These are phyloP conservation scores for Ptychochromis oligacanthus DNA, from an alignment of 2,113 vertebrate species.

Conservation along the genomic window DNA sequence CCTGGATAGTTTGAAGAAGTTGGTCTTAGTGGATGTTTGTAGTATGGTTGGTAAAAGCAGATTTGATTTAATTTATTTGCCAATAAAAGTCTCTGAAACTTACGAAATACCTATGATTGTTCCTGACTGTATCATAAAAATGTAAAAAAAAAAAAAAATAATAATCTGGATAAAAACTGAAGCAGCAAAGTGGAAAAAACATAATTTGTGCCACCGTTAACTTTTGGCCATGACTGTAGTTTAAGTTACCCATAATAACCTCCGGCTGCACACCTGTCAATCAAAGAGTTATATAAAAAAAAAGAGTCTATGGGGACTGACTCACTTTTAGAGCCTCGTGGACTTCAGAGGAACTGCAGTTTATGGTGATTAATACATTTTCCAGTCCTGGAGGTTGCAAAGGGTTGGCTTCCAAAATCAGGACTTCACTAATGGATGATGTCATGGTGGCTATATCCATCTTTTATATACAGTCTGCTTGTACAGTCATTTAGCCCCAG, in stretches of 20 bases:
- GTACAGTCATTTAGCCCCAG: background rate
- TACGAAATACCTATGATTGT: rapidly evolving
- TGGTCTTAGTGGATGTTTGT: background rate
- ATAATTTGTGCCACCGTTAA: no score
- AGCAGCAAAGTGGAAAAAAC: background rate
- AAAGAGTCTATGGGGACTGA: no score
- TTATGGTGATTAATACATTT: no score
- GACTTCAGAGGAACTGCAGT: background rate
- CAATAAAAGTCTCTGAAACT: background rate
- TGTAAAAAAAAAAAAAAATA: no score
- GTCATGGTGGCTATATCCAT: background rate
- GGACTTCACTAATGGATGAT: background rate
- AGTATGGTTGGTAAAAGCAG: background rate
- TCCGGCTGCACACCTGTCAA: no score
- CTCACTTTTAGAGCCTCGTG: background rate
- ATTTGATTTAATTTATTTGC: background rate
- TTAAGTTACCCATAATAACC: no score
- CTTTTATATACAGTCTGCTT: background rate
- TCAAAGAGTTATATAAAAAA: no score
- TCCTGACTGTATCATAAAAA: background rate
- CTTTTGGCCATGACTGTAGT: no score
- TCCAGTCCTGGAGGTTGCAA: no score
- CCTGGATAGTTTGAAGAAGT: background rate
- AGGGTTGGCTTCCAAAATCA: no score
- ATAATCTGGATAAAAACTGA: no score